Evolutionary conservation across 2,113 vertebrate species (phyloP), one percentile per base, ranked within the genome.

Genomic region (Orthochromis indermauri): DNA sequence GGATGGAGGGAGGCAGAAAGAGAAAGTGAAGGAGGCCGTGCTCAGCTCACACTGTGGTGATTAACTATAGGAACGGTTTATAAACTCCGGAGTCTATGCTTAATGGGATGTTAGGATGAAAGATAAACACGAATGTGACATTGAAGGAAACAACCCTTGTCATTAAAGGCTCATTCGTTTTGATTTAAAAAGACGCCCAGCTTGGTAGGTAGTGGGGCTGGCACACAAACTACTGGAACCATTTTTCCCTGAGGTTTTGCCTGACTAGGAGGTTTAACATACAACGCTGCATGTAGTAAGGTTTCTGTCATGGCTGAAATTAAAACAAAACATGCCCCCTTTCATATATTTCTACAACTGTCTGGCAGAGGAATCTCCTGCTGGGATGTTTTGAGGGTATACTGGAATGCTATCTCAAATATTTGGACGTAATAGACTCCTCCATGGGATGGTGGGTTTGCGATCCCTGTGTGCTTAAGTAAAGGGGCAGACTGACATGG

Each of bases 151-250:
- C 87, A 71, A 8, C 24, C 28, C 7, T 81, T 87, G 90, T 88
- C 90, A 92, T 93, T 92, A 93, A 89, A 94, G 5, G 10, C 26
- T 86, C 87, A 90, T 94, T 88, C 49, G 7, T 91, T 94, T 86
- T 86, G 87, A 95, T 93, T 88, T 85, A 45, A 89, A 81, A 55
- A 91, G 92, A 92, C 91, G 45, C 24, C 26, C 66, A 14, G 80
- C 57, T 6, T 85, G 88, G 92, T 86, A 90, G 86, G 88, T 86
- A 49, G 81, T 12, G 21, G 21, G 21, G 66, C 68, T 91, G 90
- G 86, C 88, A 76, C 85, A 49, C 57, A 35, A 16, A 71, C 66
- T 37, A 21, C 63, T 82, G 45, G 54, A 76, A 14, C 6, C 16
- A 10, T 17, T 61, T 83, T 28, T 21, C 61, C 40, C 53, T 14